Evolutionary conservation across 1,140 invertebrate genomes (phyloP).

Genomic region (Bombyx mori): ASM3026992v2 NC_085125.1:6095001-6095500

Average conservation of each 20-base stretch:
- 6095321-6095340: conserved; percentile 49
- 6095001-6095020: no score
- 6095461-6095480: not conserved
- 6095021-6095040: not conserved
- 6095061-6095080: not conserved
- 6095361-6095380: conserved; percentile 53
- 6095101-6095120: no score
- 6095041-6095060: not conserved
- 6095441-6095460: not conserved
- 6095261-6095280: conserved; percentile 57
- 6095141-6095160: no score
- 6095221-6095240: conserved; percentile 50
- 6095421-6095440: conserved; percentile 14
- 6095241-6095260: conserved; percentile 57
- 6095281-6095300: conserved; percentile 63
- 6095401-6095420: conserved; percentile 9
- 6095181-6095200: not conserved
- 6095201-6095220: conserved; percentile 17
- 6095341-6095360: conserved; percentile 61
- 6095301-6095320: conserved; percentile 31
- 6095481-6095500: no score
- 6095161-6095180: no score
- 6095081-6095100: no score
- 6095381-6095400: conserved; percentile 46
- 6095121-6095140: no score